phyloP scores from a whole-genome alignment of 2,113 vertebrate species.

The Melozone crissalis region DNA sequence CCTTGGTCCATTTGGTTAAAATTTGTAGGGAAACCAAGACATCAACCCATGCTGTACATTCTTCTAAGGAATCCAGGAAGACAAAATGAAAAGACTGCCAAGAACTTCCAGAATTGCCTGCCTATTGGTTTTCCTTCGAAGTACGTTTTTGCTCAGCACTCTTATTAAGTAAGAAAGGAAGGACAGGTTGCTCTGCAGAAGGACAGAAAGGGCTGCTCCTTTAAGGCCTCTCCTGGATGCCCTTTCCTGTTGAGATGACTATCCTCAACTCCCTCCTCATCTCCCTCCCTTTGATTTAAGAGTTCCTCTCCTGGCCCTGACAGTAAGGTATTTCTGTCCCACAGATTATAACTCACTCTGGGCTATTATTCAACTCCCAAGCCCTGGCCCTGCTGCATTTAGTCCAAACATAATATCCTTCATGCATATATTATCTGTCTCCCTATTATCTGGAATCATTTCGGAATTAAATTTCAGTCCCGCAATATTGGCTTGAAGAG shows the following conservation, averaged over 20 bases:
- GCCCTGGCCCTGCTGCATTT: conserved; percentile 87
- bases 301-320: conserved; percentile 91
- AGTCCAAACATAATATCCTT: conserved; percentile 99
- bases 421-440: conserved; percentile 99
- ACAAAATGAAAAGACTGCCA: background rate
- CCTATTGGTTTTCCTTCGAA: background rate
- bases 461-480: conserved; percentile 96
- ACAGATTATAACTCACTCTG: conserved; percentile 93
- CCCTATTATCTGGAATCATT: conserved; percentile 98
- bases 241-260: conserved; percentile 65
- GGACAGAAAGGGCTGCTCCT: conserved; percentile 29
- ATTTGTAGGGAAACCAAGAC: background rate
- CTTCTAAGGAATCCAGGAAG: background rate
- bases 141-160: background rate
- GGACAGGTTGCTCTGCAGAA: background rate
- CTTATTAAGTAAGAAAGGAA: background rate
- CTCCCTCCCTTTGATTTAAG: conserved; percentile 88
- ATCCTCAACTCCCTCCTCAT: conserved; percentile 47
- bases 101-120: background rate
- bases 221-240: conserved; percentile 48
- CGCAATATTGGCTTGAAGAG: conserved; percentile 92
- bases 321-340: conserved; percentile 97
- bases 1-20: background rate
- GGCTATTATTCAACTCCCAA: conserved; percentile 97
- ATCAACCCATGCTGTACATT: background rate